Evolutionary conservation across 2,797 vertebrate species (phyloP).

Genomic region (Rhincodon typus): DNA sequence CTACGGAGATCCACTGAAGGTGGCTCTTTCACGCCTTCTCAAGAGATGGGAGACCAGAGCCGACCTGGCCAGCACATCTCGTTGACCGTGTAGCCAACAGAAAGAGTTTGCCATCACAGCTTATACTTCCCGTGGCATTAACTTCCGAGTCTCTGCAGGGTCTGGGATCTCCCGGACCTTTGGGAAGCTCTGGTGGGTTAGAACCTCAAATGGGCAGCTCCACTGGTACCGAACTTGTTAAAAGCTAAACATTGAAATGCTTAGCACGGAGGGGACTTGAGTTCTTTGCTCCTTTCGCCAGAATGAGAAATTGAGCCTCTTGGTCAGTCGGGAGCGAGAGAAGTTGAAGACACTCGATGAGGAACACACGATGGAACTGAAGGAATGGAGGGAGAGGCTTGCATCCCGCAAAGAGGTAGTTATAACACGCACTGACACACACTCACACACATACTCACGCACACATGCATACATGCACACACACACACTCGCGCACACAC

Average conservation of each 20-base stretch:
- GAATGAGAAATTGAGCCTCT: conserved; percentile 54
- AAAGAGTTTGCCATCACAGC: too few relatives aligned
- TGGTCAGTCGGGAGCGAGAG: conserved; percentile 55
- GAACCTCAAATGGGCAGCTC: background rate
- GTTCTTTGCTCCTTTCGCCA: conserved; percentile 39
- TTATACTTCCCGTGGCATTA: background rate
- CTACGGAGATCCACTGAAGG: background rate
- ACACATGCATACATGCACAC: too few relatives aligned
- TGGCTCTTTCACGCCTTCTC: background rate
- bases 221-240: background rate
- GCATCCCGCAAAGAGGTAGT: conserved; percentile 53
- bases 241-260: background rate
- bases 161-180: too few relatives aligned
- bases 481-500: too few relatives aligned
- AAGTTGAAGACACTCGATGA: conserved; percentile 55
- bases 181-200: background rate
- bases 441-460: too few relatives aligned
- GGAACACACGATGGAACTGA: conserved; percentile 57
- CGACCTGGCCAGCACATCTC: background rate
- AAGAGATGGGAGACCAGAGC: background rate
- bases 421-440: background rate
- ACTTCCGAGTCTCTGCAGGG: background rate
- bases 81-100: background rate
- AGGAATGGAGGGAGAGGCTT: conserved; percentile 55
- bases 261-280: background rate